phyloP scores from a whole-genome alignment of 2,888 invertebrate species.

The Ichneumoninae sp. region DNA sequence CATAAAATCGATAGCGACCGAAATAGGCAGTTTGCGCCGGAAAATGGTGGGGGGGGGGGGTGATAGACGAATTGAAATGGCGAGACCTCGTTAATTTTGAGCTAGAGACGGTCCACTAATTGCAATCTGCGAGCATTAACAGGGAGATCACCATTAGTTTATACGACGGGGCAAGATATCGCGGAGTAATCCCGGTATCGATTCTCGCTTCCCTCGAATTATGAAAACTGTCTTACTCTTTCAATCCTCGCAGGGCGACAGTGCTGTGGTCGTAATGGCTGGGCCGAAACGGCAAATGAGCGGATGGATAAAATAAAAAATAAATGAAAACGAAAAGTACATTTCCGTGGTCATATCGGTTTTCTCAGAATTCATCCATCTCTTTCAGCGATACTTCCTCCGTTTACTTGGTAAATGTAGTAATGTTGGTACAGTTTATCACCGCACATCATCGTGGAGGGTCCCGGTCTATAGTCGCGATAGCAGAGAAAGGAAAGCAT shows the following conservation, averaged over 20 bases:
- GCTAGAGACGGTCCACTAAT: slow-evolving; percentile 24
- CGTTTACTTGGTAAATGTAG: background rate
- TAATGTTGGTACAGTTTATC: slow-evolving; percentile 13
- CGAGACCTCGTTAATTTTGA: slow-evolving; percentile 34
- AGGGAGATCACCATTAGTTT: slow-evolving; percentile 14
- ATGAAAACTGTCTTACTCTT: slow-evolving; percentile 16
- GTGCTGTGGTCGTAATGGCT: slow-evolving; percentile 17
- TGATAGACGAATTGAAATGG: background rate
- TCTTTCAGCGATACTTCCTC: background rate
- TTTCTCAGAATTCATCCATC: background rate
- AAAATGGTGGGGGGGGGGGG: background rate
- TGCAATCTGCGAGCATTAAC: slow-evolving; percentile 23
- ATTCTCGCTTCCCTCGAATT: slow-evolving; percentile 2
- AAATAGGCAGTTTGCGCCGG: background rate
- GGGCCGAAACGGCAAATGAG: slow-evolving; percentile 4
- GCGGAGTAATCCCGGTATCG: background rate
- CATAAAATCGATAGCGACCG: background rate
- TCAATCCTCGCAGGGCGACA: slow-evolving; percentile 30
- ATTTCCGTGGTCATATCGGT: background rate
- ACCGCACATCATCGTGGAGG: slow-evolving; percentile 11
- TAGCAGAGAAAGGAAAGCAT: background rate
- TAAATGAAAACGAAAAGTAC: slow-evolving; percentile 4
- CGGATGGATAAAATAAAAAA: background rate
- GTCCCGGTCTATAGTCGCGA: background rate
- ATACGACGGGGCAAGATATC: background rate